phyloP scores from a whole-genome alignment of 1,140 invertebrate genomes.

The Cryptotermes secundus region DNA sequence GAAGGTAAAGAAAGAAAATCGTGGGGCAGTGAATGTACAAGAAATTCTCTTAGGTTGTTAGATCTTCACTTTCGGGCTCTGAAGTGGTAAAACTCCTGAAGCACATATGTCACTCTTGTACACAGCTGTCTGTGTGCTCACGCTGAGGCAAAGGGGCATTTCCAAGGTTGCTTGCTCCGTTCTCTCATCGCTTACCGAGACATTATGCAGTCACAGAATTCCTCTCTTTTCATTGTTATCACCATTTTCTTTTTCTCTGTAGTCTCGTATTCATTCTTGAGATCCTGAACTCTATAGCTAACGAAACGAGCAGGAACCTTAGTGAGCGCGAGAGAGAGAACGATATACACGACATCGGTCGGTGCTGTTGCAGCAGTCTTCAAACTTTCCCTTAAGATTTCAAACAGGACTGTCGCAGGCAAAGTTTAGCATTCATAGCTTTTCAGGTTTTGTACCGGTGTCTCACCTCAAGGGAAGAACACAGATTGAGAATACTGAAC shows the following conservation, averaged over 20 bases:
- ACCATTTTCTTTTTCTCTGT: neutral
- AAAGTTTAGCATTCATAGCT: no score
- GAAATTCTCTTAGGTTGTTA: no score
- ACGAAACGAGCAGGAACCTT: neutral
- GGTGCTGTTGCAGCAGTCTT: neutral
- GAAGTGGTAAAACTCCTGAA: no score
- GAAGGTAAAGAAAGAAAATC: no score
- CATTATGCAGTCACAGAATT: constrained; percentile 1
- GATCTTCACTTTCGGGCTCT: no score
- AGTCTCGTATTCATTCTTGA: neutral
- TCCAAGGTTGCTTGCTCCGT: neutral
- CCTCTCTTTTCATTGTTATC: neutral
- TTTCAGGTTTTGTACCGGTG: no score
- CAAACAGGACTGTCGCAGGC: no score
- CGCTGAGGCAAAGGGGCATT: neutral
- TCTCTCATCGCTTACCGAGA: neutral
- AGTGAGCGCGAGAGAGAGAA: neutral
- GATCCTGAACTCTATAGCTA: neutral
- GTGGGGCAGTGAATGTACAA: no score
- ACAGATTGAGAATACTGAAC: no score
- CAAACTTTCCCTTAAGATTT: no score
- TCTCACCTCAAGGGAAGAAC: no score
- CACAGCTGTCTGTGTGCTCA: neutral
- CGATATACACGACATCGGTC: neutral
- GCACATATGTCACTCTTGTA: neutral